Evolutionary conservation across 2,888 invertebrate genomes (phyloP), one percentile per base, ranked within the genome.

Genomic region (Chalcis sispes): DNA sequence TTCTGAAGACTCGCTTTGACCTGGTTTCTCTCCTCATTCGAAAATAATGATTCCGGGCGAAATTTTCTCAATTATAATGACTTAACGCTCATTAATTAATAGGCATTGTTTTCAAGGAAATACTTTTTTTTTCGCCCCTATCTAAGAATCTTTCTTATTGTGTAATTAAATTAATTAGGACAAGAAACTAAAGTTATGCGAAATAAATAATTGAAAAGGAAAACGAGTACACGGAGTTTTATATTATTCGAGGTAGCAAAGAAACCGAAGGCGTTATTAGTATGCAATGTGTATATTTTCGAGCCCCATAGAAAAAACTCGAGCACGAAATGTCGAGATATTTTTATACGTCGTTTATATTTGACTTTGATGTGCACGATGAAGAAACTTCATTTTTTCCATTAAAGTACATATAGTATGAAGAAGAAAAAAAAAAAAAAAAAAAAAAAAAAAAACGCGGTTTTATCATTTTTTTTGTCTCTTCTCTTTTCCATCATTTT

Each of bases 71-170:
- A 59, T 50, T 70, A 50, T 18, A 52, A 23, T 18, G 48, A 46
- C 36, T 29, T 32, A 27, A 32, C 58, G 65, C 13, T 58, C 72
- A 27, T 64, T 72, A 72, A 65, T 72, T 72, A 72, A 72, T 64
- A 65, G 42, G 52, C 42, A 72, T 72, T 64, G 71, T 72, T 42
- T 15, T 42, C 8, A 42, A 42, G 20, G 7, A 32, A 58, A 23
- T 23, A 42, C 20, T 59, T 42, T 32, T 18, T 23, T 40, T 27
- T 25, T 13, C 40, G 5, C 40, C 8, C 23, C 23, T 54, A 32
- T 50, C 13, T 20, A 13, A 29, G 15, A 36, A 52, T 32, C 13
- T 23, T 36, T 42, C 42, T 54, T 54, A 10, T 62, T 0, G 8
- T 20, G 29, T 46, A 58, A 46, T 67, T 67, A 58, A 46, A 58